Evolutionary conservation across 35 echinoderm and acorn worm species (phyloP).

Genomic region (Stichopus chloronotus): DNA sequence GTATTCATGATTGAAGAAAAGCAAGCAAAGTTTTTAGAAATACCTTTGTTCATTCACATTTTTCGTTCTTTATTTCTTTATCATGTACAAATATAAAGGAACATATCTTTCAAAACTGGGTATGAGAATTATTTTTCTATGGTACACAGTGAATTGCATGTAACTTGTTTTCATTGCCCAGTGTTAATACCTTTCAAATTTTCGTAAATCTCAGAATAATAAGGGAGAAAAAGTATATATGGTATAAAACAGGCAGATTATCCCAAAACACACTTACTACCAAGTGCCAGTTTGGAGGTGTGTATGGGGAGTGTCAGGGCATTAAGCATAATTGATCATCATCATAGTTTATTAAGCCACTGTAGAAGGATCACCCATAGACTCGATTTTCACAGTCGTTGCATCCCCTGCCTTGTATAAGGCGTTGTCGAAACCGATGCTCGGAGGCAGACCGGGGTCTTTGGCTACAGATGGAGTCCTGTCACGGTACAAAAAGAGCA

Average conservation of each 20-base stretch:
- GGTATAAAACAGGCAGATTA: too few species aligned
- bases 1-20: background rate
- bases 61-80: background rate
- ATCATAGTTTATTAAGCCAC: background rate
- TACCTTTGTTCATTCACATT: background rate
- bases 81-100: background rate
- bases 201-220: too few species aligned
- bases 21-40: background rate
- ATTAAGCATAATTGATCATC: background rate
- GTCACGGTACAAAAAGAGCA: conserved; percentile 41
- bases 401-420: conserved; percentile 52
- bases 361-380: background rate
- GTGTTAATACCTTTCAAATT: background rate
- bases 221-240: too few species aligned
- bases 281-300: too few species aligned
- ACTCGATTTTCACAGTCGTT: conserved; percentile 9
- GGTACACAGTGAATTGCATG: background rate
- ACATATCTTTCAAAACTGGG: background rate
- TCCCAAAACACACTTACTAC: too few species aligned
- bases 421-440: conserved; percentile 79
- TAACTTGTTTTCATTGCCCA: background rate
- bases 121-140: background rate
- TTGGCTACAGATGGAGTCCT: background rate
- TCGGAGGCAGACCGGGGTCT: conserved; percentile 43
- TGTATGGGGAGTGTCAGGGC: too few species aligned